These are phyloP conservation scores for Coracopsis vasa DNA, from an alignment of 2,113 vertebrate genomes.

Conservation along the genomic window DNA sequence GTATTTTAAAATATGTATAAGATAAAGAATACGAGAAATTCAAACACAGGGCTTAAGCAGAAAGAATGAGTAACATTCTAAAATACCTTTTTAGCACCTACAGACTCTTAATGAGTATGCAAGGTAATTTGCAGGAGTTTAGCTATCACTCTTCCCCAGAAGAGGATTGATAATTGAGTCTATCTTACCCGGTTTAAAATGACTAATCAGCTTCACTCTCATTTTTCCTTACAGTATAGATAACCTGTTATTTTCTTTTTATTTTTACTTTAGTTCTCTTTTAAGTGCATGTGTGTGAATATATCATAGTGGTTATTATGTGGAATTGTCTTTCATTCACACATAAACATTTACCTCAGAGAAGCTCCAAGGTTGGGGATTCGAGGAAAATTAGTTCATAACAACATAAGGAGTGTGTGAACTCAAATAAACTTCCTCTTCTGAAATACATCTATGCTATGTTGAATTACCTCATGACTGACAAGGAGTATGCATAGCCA, in stretches of 20 bases:
- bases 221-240: neutral
- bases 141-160: neutral
- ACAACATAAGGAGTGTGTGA: neutral
- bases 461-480: neutral
- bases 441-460: neutral
- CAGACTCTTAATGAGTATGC: neutral
- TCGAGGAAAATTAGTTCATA: rapidly evolving
- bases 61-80: neutral
- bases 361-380: neutral
- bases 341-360: neutral
- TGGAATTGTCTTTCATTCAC: neutral
- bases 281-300: neutral
- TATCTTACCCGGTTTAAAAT: neutral
- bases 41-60: neutral
- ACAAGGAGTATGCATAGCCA: neutral
- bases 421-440: neutral
- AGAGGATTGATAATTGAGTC: neutral
- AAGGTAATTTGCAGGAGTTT: neutral
- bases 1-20: neutral
- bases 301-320: neutral
- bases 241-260: neutral
- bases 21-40: neutral
- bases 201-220: neutral
- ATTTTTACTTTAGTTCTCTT: neutral
- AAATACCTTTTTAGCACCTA: neutral